Conservation (phyloP, 2,888 invertebrate genomes). For the Tortrix viridana region DNA sequence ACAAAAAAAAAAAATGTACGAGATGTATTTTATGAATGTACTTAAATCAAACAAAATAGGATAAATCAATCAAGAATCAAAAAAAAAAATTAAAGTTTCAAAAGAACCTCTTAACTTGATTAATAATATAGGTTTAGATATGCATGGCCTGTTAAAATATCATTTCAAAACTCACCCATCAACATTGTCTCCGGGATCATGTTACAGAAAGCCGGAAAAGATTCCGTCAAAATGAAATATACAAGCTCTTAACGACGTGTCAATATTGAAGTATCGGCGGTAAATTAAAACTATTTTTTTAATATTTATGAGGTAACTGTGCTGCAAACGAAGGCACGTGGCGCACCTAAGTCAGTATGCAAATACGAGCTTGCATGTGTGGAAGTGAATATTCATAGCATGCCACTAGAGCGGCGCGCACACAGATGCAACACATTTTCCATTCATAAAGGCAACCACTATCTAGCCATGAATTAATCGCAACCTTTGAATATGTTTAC, state of each 20-base stretch:
- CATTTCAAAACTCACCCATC: background rate
- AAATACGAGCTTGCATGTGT: slow-evolving; percentile 62
- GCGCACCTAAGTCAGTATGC: slow-evolving; percentile 76
- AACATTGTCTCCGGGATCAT: slow-evolving; percentile 5
- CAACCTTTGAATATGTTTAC: slow-evolving; percentile 84
- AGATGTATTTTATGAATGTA: too few species aligned
- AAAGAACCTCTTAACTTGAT: background rate
- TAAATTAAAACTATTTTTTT: slow-evolving; percentile 70
- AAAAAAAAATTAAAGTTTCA: too few species aligned
- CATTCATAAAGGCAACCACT: slow-evolving; percentile 82
- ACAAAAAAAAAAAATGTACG: too few species aligned
- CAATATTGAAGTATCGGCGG: slow-evolving; percentile 35
- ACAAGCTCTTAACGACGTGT: slow-evolving; percentile 35
- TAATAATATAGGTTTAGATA: background rate
- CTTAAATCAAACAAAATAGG: too few species aligned
- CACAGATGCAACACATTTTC: slow-evolving; percentile 63
- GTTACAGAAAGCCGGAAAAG: slow-evolving; percentile 20
- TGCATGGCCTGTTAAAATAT: background rate
- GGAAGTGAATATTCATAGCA: slow-evolving; percentile 51
- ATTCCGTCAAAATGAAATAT: slow-evolving; percentile 26
- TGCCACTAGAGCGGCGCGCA: slow-evolving; percentile 59
- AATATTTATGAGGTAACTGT: slow-evolving; percentile 80
- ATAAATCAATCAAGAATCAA: too few species aligned
- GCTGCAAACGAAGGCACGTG: slow-evolving; percentile 73
- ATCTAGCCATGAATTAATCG: slow-evolving; percentile 84